Evolutionary conservation across 2,113 vertebrate genomes (phyloP).

Genomic region (Grus americana): DNA sequence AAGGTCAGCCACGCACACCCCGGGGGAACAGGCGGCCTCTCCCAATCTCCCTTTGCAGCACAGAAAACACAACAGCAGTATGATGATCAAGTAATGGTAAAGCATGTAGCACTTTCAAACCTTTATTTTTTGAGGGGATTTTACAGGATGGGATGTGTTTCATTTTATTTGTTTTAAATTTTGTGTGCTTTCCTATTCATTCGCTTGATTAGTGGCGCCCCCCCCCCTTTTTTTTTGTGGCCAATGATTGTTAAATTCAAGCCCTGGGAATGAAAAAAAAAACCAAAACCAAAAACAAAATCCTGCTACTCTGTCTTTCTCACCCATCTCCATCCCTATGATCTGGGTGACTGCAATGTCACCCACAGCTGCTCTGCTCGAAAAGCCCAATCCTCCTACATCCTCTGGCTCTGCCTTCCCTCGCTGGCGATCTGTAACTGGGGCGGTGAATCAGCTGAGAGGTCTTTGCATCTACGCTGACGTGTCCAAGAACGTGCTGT

Average conservation of each 20-base stretch:
- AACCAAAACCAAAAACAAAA: not conserved
- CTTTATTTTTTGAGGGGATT: conserved; percentile 63
- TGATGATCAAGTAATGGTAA: conserved; percentile 40
- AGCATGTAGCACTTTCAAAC: conserved; percentile 71
- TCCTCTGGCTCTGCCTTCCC: conserved; percentile 48
- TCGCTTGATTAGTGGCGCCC: not conserved
- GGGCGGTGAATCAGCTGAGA: not conserved
- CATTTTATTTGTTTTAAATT: not conserved
- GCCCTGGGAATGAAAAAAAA: conserved; percentile 29
- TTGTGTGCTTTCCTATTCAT: not conserved
- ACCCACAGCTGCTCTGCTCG: not conserved
- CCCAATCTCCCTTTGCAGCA: conserved; percentile 15
- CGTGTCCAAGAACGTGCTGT: not conserved
- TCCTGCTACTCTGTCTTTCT: not conserved
- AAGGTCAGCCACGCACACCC: not conserved
- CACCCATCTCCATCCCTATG: not conserved
- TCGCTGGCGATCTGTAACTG: not conserved
- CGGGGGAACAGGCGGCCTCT: not conserved
- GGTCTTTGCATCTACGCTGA: not conserved
- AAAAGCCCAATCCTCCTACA: conserved; percentile 11
- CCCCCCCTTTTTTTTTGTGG: not conserved
- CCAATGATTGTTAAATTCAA: conserved; percentile 62
- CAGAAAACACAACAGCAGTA: conserved; percentile 63
- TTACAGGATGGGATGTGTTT: not conserved
- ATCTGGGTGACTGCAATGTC: not conserved